A percentile compares a stretch with the other conserved stretches of the same genome.
phyloP scores from a whole-genome alignment of 2,113 vertebrate species.

The Grantiella picta region DNA sequence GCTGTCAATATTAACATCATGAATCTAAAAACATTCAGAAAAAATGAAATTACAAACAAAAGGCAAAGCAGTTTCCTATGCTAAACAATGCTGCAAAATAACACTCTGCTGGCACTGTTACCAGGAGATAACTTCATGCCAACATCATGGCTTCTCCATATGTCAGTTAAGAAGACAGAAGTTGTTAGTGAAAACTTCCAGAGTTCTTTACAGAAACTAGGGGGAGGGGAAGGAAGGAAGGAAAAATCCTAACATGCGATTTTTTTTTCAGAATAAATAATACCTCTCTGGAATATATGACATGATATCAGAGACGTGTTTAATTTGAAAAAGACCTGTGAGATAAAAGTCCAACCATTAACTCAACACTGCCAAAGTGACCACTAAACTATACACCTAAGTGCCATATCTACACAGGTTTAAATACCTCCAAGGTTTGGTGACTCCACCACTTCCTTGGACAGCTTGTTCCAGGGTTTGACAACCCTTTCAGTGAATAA shows the following conservation, averaged over 20 bases:
- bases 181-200: slow-evolving; percentile 48
- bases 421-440: background rate
- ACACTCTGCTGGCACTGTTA: slow-evolving; percentile 2
- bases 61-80: slow-evolving; percentile 1
- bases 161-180: slow-evolving; percentile 25
- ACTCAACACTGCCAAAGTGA: background rate
- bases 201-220: background rate
- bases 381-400: background rate
- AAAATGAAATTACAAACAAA: slow-evolving; percentile 40
- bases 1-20: slow-evolving; percentile 25
- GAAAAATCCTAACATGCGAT: background rate
- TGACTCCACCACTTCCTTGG: background rate
- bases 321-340: background rate
- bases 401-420: background rate
- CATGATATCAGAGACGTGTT: background rate
- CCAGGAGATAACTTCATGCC: background rate
- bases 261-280: background rate
- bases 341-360: background rate
- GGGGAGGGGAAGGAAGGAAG: background rate
- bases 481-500: background rate
- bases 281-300: background rate
- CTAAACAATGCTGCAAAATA: slow-evolving; percentile 18
- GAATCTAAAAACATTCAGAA: slow-evolving; percentile 26
- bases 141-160: slow-evolving; percentile 45
- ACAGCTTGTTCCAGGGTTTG: background rate